Conservation (phyloP, 2,888 invertebrate species). For the Podotricha telesiphe region DNA sequence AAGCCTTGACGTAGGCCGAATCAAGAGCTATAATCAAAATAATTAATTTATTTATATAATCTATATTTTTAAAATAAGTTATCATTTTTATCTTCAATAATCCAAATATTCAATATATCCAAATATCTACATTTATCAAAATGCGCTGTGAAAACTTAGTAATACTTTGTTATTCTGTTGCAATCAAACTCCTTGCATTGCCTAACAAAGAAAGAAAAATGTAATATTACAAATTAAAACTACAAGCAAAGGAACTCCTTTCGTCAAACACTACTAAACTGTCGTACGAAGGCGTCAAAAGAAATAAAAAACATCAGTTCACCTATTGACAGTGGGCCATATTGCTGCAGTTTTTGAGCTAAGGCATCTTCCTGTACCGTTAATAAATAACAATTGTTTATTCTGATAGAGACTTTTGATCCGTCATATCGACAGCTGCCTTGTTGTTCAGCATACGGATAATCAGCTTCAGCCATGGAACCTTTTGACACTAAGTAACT, state of each 20-base stretch:
- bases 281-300: no score
- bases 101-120: no score
- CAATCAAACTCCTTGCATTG: no score
- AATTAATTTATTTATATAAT: neutral
- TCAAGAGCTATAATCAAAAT: constrained; percentile 6
- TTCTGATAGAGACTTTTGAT: neutral
- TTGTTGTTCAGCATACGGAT: constrained; percentile 14
- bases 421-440: constrained; percentile 10
- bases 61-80: no score
- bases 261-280: no score
- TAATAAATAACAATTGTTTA: neutral
- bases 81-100: no score
- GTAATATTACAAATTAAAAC: no score
- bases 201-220: no score
- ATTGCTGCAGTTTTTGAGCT: neutral
- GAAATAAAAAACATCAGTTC: neutral
- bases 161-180: no score
- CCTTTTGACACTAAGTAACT: constrained; percentile 21
- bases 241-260: no score
- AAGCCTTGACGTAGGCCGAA: neutral
- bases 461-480: constrained; percentile 14
- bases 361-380: neutral
- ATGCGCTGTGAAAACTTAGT: no score
- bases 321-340: constrained; percentile 27
- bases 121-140: no score